A percentile compares a stretch with the other conserved stretches of the same genome.
These are phyloP conservation scores for Corythaixoides concolor DNA, from an alignment of 2,113 vertebrate genomes.

Conservation along the genomic window DNA sequence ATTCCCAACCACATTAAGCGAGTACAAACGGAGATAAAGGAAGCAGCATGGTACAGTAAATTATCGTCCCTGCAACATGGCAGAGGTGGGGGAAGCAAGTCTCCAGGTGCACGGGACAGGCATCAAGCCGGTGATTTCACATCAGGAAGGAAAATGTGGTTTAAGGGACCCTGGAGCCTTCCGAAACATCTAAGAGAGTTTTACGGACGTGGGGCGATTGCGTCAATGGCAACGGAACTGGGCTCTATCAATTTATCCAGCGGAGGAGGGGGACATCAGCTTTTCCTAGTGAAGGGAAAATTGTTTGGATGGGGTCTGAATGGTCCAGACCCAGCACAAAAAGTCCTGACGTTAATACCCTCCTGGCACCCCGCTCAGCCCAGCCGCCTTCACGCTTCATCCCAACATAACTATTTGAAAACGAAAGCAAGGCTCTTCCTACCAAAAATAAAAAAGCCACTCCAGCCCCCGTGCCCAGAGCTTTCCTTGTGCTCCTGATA, in stretches of 20 bases:
- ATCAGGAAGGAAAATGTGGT: accelerated
- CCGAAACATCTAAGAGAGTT: background rate
- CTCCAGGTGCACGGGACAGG: background rate
- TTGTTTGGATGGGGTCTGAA: background rate
- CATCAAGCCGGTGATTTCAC: background rate
- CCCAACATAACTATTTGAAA: background rate
- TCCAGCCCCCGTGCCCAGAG: background rate
- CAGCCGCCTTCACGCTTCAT: background rate
- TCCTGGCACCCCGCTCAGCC: background rate
- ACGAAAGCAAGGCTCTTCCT: background rate
- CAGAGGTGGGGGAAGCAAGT: background rate
- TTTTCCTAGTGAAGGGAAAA: background rate
- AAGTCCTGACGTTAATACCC: background rate
- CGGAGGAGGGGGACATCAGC: background rate
- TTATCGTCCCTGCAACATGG: background rate
- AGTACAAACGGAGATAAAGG: constrained; percentile 62
- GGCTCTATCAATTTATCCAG: background rate
- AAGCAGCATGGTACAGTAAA: constrained; percentile 31
- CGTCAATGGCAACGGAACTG: background rate
- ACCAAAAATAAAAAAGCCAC: background rate
- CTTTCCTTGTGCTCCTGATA: background rate
- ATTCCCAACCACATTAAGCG: constrained; percentile 69
- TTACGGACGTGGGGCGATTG: accelerated
- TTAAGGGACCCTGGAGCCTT: background rate
- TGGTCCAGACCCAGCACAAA: background rate